Base-by-base conservation (phyloP, 64 coral and sea anemone genomes). In the Porites australiensis region DNA sequence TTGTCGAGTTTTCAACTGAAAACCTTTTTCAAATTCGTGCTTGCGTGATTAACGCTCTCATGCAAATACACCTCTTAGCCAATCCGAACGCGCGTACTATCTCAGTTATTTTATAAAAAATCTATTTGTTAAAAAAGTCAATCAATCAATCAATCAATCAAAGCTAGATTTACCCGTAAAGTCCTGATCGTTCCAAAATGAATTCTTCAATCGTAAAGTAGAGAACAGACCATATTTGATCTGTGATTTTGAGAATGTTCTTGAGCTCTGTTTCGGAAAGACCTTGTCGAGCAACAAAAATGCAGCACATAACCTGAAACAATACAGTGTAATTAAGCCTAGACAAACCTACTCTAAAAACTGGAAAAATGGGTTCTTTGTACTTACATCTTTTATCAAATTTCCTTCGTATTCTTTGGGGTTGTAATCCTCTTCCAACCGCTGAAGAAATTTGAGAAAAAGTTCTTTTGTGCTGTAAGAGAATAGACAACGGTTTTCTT, bases 161-260 rank as follows among this genome's bases (percentile, higher is more conserved):
- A 15, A 74, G 22, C 10, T 13, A 46, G 60, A 12, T 47, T 82
- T 93, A 96, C 95, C 92, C 86, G 60, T 94, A 96, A 21, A 87
- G 82, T 13, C 95, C 95, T 65, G 91, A 79, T 23, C 95, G 88
- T 16, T 93, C 91, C 59, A 94, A 90, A 23, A 96, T 50, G 79
- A 96, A 96, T 7, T 96, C 95, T 50, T 96, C 95, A 23, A 96
- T 82, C 6, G 91, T 88, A 51, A 96, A 96, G 82, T 87, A 94
- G 11, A 90, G 57, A 27, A 83, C 87, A 22, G 95, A 96, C 95
- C 95, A 96, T 22, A 82, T 89, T 52, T 93, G 95, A 80, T 94
- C 86, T 21, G 80, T 63, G 22, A 96, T 91, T 8, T 87, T 59
- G 2, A 96, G 69, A 55, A 96, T 96, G 14, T 82, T 65, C 52